These are phyloP conservation scores for Diadema setosum DNA, from an alignment of 35 echinoderm and acorn worm species.

Conservation along the genomic window DNA sequence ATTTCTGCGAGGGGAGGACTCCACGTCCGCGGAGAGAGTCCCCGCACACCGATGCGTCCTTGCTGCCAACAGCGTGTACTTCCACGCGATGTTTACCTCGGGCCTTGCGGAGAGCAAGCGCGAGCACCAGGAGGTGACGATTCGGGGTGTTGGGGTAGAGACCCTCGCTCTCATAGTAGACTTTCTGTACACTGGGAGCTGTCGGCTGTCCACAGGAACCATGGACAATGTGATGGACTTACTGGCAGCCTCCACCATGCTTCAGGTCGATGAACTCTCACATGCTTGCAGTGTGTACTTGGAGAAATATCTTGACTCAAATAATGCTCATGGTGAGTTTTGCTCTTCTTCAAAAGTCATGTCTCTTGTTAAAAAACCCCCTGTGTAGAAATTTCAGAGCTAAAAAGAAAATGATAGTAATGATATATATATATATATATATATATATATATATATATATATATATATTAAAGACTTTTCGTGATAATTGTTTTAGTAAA, in stretches of 20 bases:
- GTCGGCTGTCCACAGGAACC: not conserved
- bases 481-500: no score
- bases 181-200: constrained; percentile 53
- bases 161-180: constrained; percentile 39
- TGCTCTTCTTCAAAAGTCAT: no score
- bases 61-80: constrained; percentile 57
- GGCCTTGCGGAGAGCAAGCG: constrained; percentile 51
- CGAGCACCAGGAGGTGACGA: not conserved
- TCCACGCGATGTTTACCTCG: constrained; percentile 66
- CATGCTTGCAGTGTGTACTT: constrained; percentile 4
- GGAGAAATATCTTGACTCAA: not conserved
- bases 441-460: no score
- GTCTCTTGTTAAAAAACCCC: not conserved
- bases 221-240: constrained; percentile 45
- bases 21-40: not conserved
- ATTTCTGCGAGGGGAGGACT: not conserved
- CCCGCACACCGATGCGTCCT: constrained; percentile 53
- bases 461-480: no score
- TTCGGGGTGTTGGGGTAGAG: constrained; percentile 12
- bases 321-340: not conserved
- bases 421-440: no score
- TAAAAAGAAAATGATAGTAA: no score
- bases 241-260: constrained; percentile 30
- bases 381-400: no score
- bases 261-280: constrained; percentile 40